These are phyloP conservation scores for Nipponacmea schrenckii DNA, from an alignment of 2,888 invertebrate genomes.

Conservation along the genomic window DNA sequence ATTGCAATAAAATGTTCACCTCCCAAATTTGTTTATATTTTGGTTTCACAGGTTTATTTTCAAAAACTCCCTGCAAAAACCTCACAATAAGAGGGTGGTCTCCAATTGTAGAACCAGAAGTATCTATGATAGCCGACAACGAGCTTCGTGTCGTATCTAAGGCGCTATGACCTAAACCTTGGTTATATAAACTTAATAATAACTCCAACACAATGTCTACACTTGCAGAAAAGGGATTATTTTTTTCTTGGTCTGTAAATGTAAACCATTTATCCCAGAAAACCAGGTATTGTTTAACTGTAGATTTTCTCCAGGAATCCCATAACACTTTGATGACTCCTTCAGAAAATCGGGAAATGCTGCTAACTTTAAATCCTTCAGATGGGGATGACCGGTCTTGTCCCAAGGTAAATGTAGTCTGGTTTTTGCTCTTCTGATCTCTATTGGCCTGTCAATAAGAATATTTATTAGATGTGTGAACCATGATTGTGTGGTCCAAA, in stretches of 20 bases:
- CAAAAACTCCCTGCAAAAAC: constrained; percentile 35
- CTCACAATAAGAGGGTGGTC: constrained; percentile 19
- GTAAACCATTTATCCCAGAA: constrained; percentile 25
- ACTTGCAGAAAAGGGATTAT: constrained; percentile 30
- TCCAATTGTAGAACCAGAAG: not conserved
- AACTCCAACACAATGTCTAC: constrained; percentile 19
- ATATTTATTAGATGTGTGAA: constrained; percentile 21
- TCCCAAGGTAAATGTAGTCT: constrained; percentile 19
- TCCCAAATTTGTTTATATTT: constrained; percentile 32
- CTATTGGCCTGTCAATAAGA: constrained; percentile 15
- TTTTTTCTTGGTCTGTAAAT: constrained; percentile 25
- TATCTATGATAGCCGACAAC: constrained; percentile 8
- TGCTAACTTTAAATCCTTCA: constrained; percentile 26
- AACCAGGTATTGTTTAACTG: constrained; percentile 23
- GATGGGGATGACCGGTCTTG: not conserved
- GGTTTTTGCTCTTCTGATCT: constrained; percentile 13
- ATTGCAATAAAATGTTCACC: constrained; percentile 26
- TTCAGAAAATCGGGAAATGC: constrained; percentile 27
- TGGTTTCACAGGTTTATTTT: constrained; percentile 26
- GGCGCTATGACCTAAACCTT: constrained; percentile 25
- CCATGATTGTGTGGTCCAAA: constrained; percentile 34
- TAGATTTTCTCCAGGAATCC: constrained; percentile 31
- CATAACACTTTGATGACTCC: constrained; percentile 22
- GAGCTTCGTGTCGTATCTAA: constrained; percentile 24
- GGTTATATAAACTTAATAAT: constrained; percentile 17